These are phyloP conservation scores for Drosophila pruinosa DNA, from an alignment of 1,140 invertebrate genomes.

Conservation along the genomic window DNA sequence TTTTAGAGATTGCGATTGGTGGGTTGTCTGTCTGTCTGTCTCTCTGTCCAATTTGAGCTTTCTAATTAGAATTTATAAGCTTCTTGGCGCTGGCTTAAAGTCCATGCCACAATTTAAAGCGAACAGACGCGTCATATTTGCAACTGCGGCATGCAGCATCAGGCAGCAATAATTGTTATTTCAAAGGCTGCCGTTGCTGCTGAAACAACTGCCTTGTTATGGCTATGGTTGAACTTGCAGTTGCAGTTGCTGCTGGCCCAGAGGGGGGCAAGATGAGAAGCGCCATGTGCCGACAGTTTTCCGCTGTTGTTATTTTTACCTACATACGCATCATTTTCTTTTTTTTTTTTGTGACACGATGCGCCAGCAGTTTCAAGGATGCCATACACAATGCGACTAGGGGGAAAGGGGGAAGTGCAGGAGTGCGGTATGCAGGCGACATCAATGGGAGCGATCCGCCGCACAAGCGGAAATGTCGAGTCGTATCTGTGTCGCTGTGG, in stretches of 20 bases:
- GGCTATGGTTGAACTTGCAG: slow-evolving; percentile 24
- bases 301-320: slow-evolving; percentile 69
- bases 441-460: slow-evolving; percentile 63
- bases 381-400: slow-evolving; percentile 14
- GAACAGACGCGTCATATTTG: slow-evolving; percentile 12
- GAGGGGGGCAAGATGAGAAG: neutral
- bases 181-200: slow-evolving; percentile 31
- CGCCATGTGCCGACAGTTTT: slow-evolving; percentile 58
- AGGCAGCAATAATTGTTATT: slow-evolving; percentile 47
- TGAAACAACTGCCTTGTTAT: slow-evolving; percentile 25
- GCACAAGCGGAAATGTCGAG: slow-evolving; percentile 75
- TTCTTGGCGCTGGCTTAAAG: slow-evolving; percentile 43
- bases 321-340: slow-evolving; percentile 59
- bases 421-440: slow-evolving; percentile 33
- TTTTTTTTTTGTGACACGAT: slow-evolving; percentile 34
- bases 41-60: slow-evolving; percentile 49
- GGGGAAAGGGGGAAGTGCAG: neutral
- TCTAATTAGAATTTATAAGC: slow-evolving; percentile 74
- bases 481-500: slow-evolving; percentile 70
- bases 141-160: neutral
- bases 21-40: slow-evolving; percentile 12
- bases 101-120: slow-evolving; percentile 27
- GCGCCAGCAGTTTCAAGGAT: slow-evolving; percentile 59
- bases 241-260: slow-evolving; percentile 5
- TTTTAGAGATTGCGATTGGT: neutral